Conservation (phyloP, 2,797 vertebrate species). For the Acipenser oxyrinchus region DNA sequence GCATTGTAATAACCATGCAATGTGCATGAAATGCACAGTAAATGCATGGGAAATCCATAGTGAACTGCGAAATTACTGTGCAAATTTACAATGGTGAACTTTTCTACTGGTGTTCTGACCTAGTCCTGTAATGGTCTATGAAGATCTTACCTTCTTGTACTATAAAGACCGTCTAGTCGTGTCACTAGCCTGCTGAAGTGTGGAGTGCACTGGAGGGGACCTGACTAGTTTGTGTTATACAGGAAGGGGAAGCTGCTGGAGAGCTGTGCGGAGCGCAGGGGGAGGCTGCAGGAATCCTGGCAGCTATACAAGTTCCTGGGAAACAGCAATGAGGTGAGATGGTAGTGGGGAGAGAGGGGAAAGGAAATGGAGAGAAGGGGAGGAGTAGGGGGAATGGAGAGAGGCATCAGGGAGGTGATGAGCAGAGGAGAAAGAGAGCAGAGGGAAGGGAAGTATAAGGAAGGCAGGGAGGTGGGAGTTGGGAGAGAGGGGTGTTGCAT, state of each 20-base stretch:
- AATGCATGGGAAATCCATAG: too few species aligned
- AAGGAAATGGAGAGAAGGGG: not conserved
- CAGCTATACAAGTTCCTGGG: slow-evolving; percentile 71
- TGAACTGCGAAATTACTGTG: too few species aligned
- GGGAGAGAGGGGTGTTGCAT: not conserved
- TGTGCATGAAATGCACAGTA: too few species aligned
- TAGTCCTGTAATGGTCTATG: too few species aligned
- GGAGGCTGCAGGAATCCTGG: slow-evolving; percentile 59
- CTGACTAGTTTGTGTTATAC: slow-evolving; percentile 8
- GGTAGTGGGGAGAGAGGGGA: not conserved
- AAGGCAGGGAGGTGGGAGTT: not conserved
- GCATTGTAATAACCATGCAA: too few species aligned
- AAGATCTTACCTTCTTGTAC: too few species aligned
- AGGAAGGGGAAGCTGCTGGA: slow-evolving; percentile 67
- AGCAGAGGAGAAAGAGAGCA: not conserved
- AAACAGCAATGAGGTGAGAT: slow-evolving; percentile 69
- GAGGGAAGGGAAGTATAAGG: not conserved
- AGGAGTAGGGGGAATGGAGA: not conserved
- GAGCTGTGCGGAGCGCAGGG: slow-evolving; percentile 43
- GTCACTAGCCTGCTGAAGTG: too few species aligned
- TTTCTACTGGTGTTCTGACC: too few species aligned
- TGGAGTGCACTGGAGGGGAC: too few species aligned
- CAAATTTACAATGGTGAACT: too few species aligned
- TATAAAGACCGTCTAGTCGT: too few species aligned
- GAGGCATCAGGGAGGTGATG: not conserved